Evolutionary conservation across 2,113 vertebrate genomes (phyloP).

Genomic region (Nanger granti): DNA sequence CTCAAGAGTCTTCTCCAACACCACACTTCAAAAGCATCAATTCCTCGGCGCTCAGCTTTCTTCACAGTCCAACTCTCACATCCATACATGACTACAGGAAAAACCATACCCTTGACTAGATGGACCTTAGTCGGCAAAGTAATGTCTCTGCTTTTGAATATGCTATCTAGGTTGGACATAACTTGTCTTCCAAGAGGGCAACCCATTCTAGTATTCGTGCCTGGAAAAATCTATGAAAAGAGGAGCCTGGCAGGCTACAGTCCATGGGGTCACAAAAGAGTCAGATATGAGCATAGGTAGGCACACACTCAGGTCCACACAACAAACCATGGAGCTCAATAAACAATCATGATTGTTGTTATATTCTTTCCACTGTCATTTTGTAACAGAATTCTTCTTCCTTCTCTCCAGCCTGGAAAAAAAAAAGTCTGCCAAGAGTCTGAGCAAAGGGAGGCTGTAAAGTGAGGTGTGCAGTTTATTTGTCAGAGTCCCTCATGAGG

Average conservation of each 20-base stretch:
- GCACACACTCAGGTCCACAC: neutral
- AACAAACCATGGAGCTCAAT: neutral
- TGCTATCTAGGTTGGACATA: too few relatives aligned
- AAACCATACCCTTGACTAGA: too few relatives aligned
- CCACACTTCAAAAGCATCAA: too few relatives aligned
- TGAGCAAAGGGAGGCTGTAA: constrained; percentile 44
- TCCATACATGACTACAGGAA: too few relatives aligned
- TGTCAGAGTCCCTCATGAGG: constrained; percentile 57
- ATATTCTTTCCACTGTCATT: constrained; percentile 21
- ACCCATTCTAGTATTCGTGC: neutral
- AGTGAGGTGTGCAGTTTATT: constrained; percentile 63
- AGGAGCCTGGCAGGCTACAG: neutral
- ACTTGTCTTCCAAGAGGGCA: neutral
- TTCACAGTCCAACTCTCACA: too few relatives aligned
- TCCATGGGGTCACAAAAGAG: neutral
- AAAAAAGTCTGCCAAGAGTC: neutral
- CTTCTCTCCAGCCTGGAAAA: neutral
- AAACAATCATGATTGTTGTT: constrained; percentile 16
- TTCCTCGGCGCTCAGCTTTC: fast-evolving
- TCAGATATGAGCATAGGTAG: neutral
- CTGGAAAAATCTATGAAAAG: neutral
- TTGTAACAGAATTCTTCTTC: constrained; percentile 53
- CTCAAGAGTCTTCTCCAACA: too few relatives aligned
- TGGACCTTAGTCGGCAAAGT: too few relatives aligned
- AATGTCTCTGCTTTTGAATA: too few relatives aligned